Percentiles rank a stretch among this genome's conserved stretches.
Evolutionary conservation across 2,797 vertebrate species (phyloP).

Genomic region (Pseudochirops cupreus): DNA sequence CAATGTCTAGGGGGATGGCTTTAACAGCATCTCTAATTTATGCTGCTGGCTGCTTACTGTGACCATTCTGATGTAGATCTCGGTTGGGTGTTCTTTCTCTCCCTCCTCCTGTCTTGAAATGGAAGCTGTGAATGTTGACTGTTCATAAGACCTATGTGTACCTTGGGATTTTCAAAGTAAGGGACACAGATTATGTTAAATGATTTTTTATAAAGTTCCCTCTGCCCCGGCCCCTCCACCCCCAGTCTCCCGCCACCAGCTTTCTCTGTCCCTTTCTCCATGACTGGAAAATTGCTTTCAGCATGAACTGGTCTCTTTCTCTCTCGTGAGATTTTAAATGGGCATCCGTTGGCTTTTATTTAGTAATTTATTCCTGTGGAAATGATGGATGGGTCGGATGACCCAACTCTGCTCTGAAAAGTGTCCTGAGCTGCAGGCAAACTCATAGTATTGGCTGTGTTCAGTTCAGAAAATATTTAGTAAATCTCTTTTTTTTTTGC

Average conservation of each 20-base stretch:
- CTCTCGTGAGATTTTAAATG: not conserved
- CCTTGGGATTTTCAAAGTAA: not conserved
- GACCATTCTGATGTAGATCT: not conserved
- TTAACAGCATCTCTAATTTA: not conserved
- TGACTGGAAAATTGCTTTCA: conserved; percentile 17
- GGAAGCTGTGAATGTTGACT: not conserved
- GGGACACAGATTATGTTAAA: not conserved
- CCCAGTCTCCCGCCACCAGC: not conserved
- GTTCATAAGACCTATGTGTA: not conserved
- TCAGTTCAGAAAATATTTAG: not conserved
- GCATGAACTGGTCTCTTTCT: not conserved
- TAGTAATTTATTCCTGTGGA: conserved; percentile 15
- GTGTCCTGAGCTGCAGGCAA: not conserved
- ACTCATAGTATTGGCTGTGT: not conserved
- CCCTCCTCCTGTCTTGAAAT: not conserved
- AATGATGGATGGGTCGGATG: not conserved
- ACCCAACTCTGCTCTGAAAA: conserved; percentile 7
- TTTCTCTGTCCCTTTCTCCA: not conserved
- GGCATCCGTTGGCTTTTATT: conserved; percentile 32
- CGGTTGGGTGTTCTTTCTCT: not conserved
- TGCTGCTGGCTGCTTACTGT: not conserved
- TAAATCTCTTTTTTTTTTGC: not conserved
- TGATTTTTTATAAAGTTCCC: not conserved
- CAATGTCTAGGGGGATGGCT: conserved; percentile 31
- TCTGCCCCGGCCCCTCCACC: not conserved